Evolutionary conservation across 2,113 vertebrate species (phyloP).

Genomic region (Lepidiolamprologus cunningtoni): DNA sequence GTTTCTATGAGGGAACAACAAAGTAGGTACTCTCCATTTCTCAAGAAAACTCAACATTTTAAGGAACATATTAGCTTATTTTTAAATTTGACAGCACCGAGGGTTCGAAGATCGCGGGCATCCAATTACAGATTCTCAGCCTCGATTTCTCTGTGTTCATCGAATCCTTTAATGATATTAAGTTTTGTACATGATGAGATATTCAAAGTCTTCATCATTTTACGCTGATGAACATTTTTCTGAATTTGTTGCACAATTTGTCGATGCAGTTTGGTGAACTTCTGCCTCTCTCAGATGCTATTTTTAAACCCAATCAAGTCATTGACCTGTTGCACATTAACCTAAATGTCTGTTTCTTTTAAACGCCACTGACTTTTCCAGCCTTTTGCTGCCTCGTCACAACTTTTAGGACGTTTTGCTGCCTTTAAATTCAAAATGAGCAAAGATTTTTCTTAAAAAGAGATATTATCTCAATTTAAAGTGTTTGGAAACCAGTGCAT

Average conservation of each 20-base stretch:
- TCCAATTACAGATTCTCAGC: fast-evolving
- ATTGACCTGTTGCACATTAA: neutral
- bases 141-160: fast-evolving
- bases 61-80: neutral
- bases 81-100: neutral
- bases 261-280: neutral
- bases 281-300: neutral
- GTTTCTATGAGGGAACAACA: neutral
- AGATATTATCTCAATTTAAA: neutral
- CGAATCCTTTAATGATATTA: neutral
- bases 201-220: neutral
- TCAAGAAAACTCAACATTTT: neutral
- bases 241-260: neutral
- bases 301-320: neutral
- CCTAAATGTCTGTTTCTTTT: neutral
- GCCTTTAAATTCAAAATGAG: neutral
- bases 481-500: neutral
- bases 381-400: neutral
- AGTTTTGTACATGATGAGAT: neutral
- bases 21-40: neutral
- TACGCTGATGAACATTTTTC: neutral
- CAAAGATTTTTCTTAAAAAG: neutral
- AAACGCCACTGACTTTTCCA: fast-evolving
- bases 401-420: neutral
- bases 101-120: neutral